A percentile compares a stretch with the other conserved stretches of the same genome.
phyloP scores from a whole-genome alignment of 2,888 invertebrate genomes.

The Nezara viridula region DNA sequence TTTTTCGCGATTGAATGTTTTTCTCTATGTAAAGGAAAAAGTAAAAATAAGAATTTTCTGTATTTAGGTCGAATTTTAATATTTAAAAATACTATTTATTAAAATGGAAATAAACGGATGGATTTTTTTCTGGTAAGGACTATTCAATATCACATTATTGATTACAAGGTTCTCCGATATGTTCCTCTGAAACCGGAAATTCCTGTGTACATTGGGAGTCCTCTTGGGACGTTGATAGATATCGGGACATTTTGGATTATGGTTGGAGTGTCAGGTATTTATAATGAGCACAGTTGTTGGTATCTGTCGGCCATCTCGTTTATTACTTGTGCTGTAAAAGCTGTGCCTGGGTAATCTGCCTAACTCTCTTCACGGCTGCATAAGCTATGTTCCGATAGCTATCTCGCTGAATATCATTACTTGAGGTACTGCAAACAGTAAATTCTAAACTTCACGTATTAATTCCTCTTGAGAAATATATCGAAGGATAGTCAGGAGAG shows the following conservation, averaged over 20 bases:
- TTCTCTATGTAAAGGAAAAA: no score
- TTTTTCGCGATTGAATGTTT: no score
- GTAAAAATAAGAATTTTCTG: no score
- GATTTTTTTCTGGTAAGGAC: no score
- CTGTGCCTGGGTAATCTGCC: conserved; percentile 3
- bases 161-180: neutral
- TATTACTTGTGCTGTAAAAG: conserved; percentile 19
- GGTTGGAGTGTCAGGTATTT: neutral
- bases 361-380: conserved; percentile 16
- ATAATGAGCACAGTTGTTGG: neutral
- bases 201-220: neutral
- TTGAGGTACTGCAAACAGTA: conserved; percentile 6
- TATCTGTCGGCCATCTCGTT: neutral
- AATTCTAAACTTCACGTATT: conserved; percentile 31
- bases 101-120: no score
- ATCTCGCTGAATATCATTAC: conserved; percentile 30
- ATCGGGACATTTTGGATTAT: conserved; percentile 7
- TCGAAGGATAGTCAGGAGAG: neutral
- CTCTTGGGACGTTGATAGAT: neutral
- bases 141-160: neutral
- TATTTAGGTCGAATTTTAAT: no score
- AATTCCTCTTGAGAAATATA: neutral
- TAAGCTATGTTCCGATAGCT: conserved; percentile 10
- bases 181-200: neutral
- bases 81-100: no score